Evolutionary conservation across 30 jellyfish, hydroid and myxozoan species (phyloP).

Genomic region (Morbakka virulenta): DNA sequence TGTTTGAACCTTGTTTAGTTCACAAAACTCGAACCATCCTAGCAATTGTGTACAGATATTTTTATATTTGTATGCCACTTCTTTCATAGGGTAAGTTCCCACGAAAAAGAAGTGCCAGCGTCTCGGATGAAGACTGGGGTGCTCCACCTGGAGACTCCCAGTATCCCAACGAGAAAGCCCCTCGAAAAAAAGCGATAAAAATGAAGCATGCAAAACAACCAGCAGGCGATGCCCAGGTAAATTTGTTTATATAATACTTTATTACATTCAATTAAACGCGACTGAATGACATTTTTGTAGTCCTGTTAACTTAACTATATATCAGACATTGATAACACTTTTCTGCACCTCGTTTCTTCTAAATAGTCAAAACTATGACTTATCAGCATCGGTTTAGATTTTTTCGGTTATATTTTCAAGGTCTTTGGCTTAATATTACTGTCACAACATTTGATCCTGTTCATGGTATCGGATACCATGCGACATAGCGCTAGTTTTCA

Average conservation of each 20-base stretch:
- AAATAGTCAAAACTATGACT: no score
- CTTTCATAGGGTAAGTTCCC: not conserved
- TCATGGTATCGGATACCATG: no score
- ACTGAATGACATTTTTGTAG: not conserved
- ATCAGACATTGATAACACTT: no score
- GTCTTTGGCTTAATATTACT: no score
- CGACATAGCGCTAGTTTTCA: no score
- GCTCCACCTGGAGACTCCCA: not conserved
- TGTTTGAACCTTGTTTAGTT: no score
- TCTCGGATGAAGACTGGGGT: not conserved
- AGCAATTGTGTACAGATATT: not conserved
- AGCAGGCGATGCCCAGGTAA: constrained; percentile 8
- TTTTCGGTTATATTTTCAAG: no score
- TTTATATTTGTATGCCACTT: constrained; percentile 1
- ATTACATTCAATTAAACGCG: not conserved
- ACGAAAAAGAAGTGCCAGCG: not conserved
- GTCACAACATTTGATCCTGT: no score
- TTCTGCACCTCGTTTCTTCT: no score
- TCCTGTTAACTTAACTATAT: no score
- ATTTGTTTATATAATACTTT: constrained; percentile 1
- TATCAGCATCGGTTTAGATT: no score
- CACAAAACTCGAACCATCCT: no score
- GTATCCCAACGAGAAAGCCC: not conserved
- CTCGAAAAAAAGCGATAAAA: constrained; percentile 50
- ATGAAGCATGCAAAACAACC: constrained; percentile 77